These are phyloP conservation scores for Argyrosomus japonicus DNA, from an alignment of 2,113 vertebrate genomes.

Conservation along the genomic window DNA sequence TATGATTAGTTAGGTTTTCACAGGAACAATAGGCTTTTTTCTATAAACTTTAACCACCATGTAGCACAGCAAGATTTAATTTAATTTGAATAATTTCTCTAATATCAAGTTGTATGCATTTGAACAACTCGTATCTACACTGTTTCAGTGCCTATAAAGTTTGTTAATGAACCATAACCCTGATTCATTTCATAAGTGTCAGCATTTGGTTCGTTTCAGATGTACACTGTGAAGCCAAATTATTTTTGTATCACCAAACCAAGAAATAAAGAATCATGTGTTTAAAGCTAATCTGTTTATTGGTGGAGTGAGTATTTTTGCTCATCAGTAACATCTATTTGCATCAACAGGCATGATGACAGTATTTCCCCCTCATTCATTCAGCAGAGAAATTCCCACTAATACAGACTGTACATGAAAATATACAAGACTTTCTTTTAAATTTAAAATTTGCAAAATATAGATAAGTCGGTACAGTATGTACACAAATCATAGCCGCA, in stretches of 20 bases:
- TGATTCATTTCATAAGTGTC: neutral
- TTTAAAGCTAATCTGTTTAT: slow-evolving; percentile 75
- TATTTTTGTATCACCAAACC: neutral
- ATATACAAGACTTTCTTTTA: slow-evolving; percentile 43
- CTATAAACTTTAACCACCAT: neutral
- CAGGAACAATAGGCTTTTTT: neutral
- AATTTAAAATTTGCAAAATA: slow-evolving; percentile 58
- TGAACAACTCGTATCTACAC: neutral
- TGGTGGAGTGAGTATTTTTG: slow-evolving; percentile 68
- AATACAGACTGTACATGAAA: slow-evolving; percentile 55
- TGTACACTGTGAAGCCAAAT: no score
- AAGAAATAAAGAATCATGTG: slow-evolving; percentile 15
- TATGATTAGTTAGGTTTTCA: neutral
- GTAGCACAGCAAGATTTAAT: neutral
- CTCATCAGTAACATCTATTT: slow-evolving; percentile 67
- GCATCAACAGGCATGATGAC: slow-evolving; percentile 63
- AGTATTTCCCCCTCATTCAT: slow-evolving; percentile 66
- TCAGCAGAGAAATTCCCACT: slow-evolving; percentile 42
- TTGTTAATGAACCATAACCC: neutral
- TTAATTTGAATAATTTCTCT: neutral
- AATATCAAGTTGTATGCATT: neutral
- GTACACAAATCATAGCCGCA: slow-evolving; percentile 42
- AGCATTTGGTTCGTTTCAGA: neutral
- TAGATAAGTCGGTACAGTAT: slow-evolving; percentile 59
- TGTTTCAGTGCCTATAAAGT: neutral